Conservation (phyloP, 2,113 vertebrate genomes). For the Podiceps cristatus region DNA sequence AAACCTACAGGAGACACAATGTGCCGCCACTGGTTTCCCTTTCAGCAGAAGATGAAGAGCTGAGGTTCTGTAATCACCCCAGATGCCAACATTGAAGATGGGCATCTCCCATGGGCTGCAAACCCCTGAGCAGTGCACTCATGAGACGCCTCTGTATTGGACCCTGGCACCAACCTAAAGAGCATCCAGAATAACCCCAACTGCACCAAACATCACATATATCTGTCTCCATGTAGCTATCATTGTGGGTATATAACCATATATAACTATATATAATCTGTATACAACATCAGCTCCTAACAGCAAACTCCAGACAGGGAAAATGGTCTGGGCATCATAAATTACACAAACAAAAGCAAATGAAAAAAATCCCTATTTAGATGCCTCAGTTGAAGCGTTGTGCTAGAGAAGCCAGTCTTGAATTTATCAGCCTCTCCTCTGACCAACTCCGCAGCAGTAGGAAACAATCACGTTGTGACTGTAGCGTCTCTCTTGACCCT, state of each 20-base stretch:
- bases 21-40: neutral
- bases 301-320: neutral
- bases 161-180: neutral
- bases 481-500: neutral
- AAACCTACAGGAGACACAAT: neutral
- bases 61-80: neutral
- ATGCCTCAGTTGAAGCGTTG: neutral
- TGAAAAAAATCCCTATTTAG: neutral
- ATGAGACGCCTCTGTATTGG: neutral
- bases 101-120: neutral
- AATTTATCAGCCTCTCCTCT: neutral
- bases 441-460: neutral
- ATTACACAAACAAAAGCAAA: neutral
- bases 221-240: neutral
- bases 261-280: neutral
- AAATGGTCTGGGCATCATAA: neutral
- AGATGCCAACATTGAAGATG: neutral
- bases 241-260: rapidly evolving
- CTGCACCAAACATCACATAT: neutral
- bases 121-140: neutral
- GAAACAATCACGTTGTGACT: neutral
- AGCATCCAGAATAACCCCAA: neutral
- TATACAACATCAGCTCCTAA: neutral
- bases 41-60: neutral
- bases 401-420: neutral